Percentiles rank a stretch among this genome's conserved stretches.
Conservation (phyloP, 1,140 invertebrate genomes). For the silkworm (Bombyx mori) region DNA sequence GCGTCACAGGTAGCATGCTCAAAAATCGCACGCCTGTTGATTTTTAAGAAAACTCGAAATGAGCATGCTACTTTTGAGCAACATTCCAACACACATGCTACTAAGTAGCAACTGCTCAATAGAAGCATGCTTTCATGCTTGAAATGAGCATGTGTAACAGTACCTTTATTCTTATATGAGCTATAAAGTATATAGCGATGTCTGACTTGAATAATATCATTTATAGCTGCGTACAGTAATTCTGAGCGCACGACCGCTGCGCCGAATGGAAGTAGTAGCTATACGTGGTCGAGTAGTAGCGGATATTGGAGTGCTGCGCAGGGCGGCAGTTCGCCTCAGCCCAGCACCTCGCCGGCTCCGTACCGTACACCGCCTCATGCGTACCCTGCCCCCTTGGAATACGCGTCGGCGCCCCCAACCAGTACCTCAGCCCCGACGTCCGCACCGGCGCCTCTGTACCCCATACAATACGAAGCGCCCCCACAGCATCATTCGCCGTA, state of each 20-base stretch:
- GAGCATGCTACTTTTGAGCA: no score
- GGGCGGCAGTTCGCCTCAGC: constrained; percentile 46
- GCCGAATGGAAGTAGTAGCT: constrained; percentile 50
- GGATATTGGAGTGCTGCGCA: constrained; percentile 53
- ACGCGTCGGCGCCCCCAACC: constrained; percentile 42
- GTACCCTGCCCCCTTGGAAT: constrained; percentile 49
- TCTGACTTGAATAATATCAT: background rate
- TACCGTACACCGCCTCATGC: constrained; percentile 53
- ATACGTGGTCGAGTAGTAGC: constrained; percentile 54
- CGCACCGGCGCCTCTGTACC: constrained; percentile 45
- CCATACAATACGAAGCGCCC: constrained; percentile 48
- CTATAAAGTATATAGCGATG: no score
- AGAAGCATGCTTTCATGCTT: no score
- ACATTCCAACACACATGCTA: no score
- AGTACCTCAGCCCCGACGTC: constrained; percentile 37
- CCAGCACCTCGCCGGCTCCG: constrained; percentile 41
- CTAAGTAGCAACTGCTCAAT: no score
- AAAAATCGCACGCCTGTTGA: no score
- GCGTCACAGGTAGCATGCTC: no score
- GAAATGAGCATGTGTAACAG: no score
- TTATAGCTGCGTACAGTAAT: constrained; percentile 54
- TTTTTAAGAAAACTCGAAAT: no score
- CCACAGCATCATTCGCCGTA: constrained; percentile 56
- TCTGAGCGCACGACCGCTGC: constrained; percentile 49
- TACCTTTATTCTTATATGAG: no score